Evolutionary conservation across 2,113 vertebrate genomes (phyloP), one percentile per base, ranked within the genome.

Genomic region (Rhegmatorhina hoffmannsi): DNA sequence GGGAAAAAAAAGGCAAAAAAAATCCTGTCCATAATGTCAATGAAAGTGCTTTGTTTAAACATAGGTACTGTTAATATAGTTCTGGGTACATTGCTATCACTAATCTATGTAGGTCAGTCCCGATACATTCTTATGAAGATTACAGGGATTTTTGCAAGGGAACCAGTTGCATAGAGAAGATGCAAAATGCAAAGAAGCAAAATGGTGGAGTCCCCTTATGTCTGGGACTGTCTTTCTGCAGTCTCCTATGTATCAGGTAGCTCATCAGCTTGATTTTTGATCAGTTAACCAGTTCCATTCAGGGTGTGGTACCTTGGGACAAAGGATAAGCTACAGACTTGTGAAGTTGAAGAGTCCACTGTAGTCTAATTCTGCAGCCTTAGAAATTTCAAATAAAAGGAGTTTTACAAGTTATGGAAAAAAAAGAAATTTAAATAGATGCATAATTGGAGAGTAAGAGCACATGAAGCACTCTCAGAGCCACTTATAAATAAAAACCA

Each of bases 51-150:
- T 58, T 43, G 25, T 66, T 74, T 87, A 87, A 92, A 49, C 21
- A 72, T 3, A 53, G 33, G 15, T 46, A 52, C 43, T 56, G 26
- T 68, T 69, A 73, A 44, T 49, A 38, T 10, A 77, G 26, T 43
- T 90, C 53, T 73, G 62, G 40, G 75, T 33, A 44, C 11, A 47
- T 24, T 78, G 29, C 63, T 58, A 66, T 9, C 13, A 18, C 44
- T 87, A n/a, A 72, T 46, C 17, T 73, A 17, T 1, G 0, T 11
- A 17, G n/a, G 19, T 38, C 33, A 49, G 9, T 66, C 9, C 11
- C 38, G 70, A 7, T 33, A 46, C 0, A 0, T 21, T 69, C 17
- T 28, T 38, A 20, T 3, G 18, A 66, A 68, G 44, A 68, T 47
- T 62, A 64, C 20, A 47, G 18, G 28, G 19, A 68, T 75, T 92